phyloP scores from a whole-genome alignment of 2,113 vertebrate species.

The Charadrius vociferus region DNA sequence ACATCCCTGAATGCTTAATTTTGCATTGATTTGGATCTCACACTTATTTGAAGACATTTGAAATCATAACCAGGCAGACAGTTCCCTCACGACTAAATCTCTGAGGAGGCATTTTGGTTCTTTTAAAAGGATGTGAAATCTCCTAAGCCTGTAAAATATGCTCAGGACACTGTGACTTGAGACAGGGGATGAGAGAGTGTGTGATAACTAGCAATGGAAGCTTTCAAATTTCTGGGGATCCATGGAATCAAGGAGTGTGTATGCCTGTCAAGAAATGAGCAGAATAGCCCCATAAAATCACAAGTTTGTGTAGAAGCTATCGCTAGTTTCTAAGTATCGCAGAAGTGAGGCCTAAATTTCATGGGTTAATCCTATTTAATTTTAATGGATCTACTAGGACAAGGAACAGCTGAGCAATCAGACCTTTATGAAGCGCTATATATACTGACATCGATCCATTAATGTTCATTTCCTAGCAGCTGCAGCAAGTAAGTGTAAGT shows the following conservation, averaged over 20 bases:
- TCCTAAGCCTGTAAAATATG: neutral
- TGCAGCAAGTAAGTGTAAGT: neutral
- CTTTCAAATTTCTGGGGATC: neutral
- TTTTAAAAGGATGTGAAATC: neutral
- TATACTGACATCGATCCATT: neutral
- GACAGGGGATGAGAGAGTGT: neutral
- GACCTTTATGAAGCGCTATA: neutral
- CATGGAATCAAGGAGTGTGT: neutral
- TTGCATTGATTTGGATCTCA: conserved; percentile 2
- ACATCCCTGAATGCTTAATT: neutral
- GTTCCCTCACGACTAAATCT: neutral
- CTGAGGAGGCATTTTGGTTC: neutral
- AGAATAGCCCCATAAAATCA: neutral
- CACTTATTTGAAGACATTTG: neutral
- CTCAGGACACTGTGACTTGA: neutral
- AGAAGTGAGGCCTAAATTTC: neutral
- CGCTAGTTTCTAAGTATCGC: neutral
- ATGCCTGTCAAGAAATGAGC: neutral
- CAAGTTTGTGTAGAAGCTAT: neutral
- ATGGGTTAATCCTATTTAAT: neutral
- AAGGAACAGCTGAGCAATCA: conserved; percentile 39
- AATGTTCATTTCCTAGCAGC: neutral
- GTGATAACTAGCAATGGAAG: neutral
- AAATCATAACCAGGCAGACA: conserved; percentile 6
- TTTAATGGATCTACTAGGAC: neutral